Base-by-base conservation (phyloP, 2,113 vertebrate genomes). In the Triplophysa dalaica region DNA sequence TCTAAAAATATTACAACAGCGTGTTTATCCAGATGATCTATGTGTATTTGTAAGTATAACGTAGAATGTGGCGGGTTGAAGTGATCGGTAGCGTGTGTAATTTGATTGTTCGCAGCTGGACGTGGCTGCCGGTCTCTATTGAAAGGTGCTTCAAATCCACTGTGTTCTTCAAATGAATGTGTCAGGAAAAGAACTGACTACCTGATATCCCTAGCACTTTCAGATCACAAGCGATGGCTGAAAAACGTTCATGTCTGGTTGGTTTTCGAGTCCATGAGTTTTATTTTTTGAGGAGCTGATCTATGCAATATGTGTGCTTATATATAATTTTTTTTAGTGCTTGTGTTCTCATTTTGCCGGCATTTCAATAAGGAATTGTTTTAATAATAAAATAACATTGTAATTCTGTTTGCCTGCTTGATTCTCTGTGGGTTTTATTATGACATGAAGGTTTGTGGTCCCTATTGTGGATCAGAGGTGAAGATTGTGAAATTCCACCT, bases 221-320 rank as follows among this genome's bases (percentile, higher is more conserved):
- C 79, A 81, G 54, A 50, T 68, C 70, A 38, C 21, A 26, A 61
- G 26, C 17, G 17, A 58, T 12, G 16, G 54, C 11, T 67, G 16
- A 61, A 64, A 33, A 54, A 52, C 70, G 65, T 75, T 63, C 19
- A 60, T 43, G 33, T 78, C 14, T 29, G 16, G 67, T 63, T 17
- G 50, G 22, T 81, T 81, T 63, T 88, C 87, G 88, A 84, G 85
- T 86, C 80, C 67, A 81, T 62, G 17, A 19, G 29, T 70, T 87
- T 63, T 85, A 85, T 72, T 43, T 56, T 90, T 86, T 83, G 61
- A 81, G 85, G 85, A 74, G 80, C 84, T 87, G 80, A 91, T 91
- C 92, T 92, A 92, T 93, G 92, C 92, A 93, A 93, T 88, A 87
- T 79, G 84, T 83, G 83, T 88, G 86, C 81, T 86, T 87, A 81